Evolutionary conservation across 2,797 vertebrate species (phyloP).

Genomic region (Enteromius trimaculatus): DNA sequence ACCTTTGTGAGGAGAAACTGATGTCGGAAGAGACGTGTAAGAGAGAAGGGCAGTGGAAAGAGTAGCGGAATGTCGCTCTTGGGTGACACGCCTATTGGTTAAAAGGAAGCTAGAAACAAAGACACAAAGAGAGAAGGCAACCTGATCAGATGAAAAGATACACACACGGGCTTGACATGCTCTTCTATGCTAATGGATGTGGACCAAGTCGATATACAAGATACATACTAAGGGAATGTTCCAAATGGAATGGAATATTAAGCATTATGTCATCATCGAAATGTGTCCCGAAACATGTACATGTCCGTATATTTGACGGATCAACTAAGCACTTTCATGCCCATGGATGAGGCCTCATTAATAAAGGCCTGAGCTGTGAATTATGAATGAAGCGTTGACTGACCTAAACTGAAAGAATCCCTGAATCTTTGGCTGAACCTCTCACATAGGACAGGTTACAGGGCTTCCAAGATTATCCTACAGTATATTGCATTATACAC

Average conservation of each 20-base stretch:
- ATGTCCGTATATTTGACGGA: slow-evolving; percentile 28
- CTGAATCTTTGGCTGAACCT: slow-evolving; percentile 41
- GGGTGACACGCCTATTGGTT: slow-evolving; percentile 59
- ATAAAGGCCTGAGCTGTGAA: slow-evolving; percentile 57
- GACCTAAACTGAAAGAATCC: slow-evolving; percentile 65
- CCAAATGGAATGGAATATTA: slow-evolving; percentile 9
- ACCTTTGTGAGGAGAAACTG: slow-evolving; percentile 66
- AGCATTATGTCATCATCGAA: slow-evolving; percentile 39
- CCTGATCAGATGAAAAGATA: slow-evolving; percentile 57
- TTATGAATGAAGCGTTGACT: slow-evolving; percentile 68
- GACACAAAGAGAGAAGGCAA: slow-evolving; percentile 58
- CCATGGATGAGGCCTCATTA: slow-evolving; percentile 60
- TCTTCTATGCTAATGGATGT: slow-evolving; percentile 35
- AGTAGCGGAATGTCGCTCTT: slow-evolving; percentile 57
- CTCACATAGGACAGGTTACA: slow-evolving; percentile 6
- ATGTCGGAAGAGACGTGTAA: slow-evolving; percentile 55
- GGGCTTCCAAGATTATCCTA: background rate
- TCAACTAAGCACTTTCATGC: slow-evolving; percentile 35
- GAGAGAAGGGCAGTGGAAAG: slow-evolving; percentile 57
- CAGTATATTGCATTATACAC: background rate
- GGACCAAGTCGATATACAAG: background rate
- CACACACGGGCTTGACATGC: slow-evolving; percentile 40
- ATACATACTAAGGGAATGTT: background rate
- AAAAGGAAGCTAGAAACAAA: slow-evolving; percentile 57
- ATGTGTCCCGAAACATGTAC: slow-evolving; percentile 31